phyloP scores from a whole-genome alignment of 2,113 vertebrate species.

The Lycocorax pyrrhopterus region DNA sequence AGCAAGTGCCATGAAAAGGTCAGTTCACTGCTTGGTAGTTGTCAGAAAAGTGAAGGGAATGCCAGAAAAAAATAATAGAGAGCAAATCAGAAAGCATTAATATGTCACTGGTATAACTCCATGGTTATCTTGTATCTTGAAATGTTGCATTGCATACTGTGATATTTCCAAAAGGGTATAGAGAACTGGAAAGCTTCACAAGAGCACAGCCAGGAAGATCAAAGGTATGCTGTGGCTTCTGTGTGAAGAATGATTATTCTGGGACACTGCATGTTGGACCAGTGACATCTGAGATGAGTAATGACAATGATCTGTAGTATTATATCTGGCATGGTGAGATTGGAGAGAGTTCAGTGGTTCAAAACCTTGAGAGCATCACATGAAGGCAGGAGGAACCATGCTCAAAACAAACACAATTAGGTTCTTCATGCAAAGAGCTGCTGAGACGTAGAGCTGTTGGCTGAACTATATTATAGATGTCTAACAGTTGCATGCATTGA shows the following conservation, averaged over 20 bases:
- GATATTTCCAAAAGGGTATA: not conserved
- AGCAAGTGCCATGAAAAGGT: not conserved
- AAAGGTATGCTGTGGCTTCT: not conserved
- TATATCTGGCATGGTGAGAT: not conserved
- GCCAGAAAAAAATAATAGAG: not conserved
- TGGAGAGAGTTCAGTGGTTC: not conserved
- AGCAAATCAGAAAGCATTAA: not conserved
- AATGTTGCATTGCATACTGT: not conserved
- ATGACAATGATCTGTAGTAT: not conserved
- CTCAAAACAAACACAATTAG: not conserved
- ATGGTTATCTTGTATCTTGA: not conserved
- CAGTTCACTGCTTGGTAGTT: not conserved
- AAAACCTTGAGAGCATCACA: not conserved
- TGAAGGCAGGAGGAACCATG: not conserved
- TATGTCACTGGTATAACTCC: not conserved
- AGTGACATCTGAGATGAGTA: not conserved
- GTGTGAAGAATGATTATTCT: not conserved
- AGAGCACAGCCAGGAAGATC: rapidly evolving
- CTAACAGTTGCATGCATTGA: not conserved
- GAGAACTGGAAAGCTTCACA: not conserved
- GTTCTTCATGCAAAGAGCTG: not conserved
- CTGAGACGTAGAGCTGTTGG: not conserved
- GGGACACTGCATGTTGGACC: not conserved
- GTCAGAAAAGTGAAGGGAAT: not conserved
- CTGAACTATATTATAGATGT: not conserved